Conservation (phyloP, 2,113 vertebrate species). For the Sporophila hypoxantha region DNA sequence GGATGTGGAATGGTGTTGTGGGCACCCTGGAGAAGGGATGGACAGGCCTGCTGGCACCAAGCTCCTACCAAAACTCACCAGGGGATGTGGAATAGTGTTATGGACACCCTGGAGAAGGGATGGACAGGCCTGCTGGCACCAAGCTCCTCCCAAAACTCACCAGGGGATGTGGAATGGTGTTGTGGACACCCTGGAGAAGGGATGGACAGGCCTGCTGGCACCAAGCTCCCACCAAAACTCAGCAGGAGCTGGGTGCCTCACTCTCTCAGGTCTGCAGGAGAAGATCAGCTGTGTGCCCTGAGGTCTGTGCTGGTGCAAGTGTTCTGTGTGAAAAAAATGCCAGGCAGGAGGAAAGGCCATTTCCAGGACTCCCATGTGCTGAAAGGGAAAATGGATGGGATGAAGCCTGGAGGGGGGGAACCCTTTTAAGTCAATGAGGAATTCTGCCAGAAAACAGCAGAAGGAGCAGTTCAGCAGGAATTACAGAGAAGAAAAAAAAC, state of each 20-base stretch:
- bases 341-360: slow-evolving; percentile 5
- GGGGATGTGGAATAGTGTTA: not conserved
- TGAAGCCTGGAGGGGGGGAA: not conserved
- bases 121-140: not conserved
- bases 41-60: too few species aligned
- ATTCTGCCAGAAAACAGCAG: slow-evolving; percentile 53
- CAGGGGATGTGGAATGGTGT: not conserved
- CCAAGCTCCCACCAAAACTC: not conserved
- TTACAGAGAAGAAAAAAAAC: slow-evolving; percentile 29
- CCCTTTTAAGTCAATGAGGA: slow-evolving; percentile 26
- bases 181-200: too few species aligned
- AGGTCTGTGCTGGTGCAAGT: not conserved
- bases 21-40: too few species aligned
- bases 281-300: not conserved
- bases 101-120: not conserved
- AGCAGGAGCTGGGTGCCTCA: not conserved
- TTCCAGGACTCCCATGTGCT: slow-evolving; percentile 12
- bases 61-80: not conserved
- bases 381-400: slow-evolving; percentile 23
- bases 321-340: slow-evolving; percentile 27
- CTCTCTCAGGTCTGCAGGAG: not conserved
- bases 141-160: not conserved
- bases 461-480: slow-evolving; percentile 59
- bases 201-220: too few species aligned
- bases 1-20: not conserved